phyloP scores from a whole-genome alignment of 2,888 invertebrate genomes.

The Tachina grossa region DNA sequence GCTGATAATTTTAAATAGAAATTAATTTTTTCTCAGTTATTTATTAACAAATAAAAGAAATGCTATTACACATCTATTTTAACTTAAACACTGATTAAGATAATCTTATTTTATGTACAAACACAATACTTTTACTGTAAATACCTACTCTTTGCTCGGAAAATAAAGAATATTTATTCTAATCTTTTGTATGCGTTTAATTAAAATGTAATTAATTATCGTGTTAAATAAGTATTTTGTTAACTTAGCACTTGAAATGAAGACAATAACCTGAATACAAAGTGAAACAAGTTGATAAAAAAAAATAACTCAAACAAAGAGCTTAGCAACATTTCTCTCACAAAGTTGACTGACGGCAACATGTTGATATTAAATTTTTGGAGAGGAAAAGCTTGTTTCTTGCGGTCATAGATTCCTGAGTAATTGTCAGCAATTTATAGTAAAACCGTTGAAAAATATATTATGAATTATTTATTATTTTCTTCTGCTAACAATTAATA shows the following conservation, averaged over 20 bases:
- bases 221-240: constrained; percentile 9
- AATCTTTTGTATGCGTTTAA: neutral
- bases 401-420: neutral
- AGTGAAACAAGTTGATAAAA: neutral
- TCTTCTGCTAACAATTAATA: neutral
- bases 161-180: constrained; percentile 2
- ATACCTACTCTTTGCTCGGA: neutral
- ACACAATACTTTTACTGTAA: neutral
- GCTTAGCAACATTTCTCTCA: neutral
- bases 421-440: neutral
- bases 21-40: too few species aligned
- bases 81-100: too few species aligned
- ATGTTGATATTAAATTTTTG: neutral
- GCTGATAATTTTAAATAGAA: too few species aligned
- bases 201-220: constrained; percentile 38
- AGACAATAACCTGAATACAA: neutral
- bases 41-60: too few species aligned
- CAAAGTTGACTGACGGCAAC: neutral
- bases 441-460: neutral
- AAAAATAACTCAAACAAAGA: neutral
- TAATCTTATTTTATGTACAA: neutral
- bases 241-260: constrained; percentile 26
- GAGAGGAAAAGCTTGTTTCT: neutral
- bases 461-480: neutral
- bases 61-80: too few species aligned